These are phyloP conservation scores for Aphaenogaster ashmeadi DNA, from an alignment of 1,140 invertebrate genomes.

Conservation along the genomic window DNA sequence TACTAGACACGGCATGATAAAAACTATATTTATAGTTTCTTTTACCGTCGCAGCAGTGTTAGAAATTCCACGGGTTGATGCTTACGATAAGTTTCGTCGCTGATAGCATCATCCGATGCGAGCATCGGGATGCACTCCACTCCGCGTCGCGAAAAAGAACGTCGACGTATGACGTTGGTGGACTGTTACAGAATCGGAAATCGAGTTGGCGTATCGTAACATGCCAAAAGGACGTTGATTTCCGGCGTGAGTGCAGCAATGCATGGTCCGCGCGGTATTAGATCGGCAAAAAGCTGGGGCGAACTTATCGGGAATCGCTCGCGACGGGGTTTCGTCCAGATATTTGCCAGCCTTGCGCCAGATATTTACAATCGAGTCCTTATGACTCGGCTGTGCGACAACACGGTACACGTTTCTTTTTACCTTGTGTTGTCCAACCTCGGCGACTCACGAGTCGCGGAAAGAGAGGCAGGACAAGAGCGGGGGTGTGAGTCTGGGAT, in stretches of 20 bases:
- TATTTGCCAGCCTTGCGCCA: constrained; percentile 25
- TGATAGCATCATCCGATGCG: not conserved
- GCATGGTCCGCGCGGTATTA: not conserved
- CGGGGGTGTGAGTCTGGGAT: constrained; percentile 5
- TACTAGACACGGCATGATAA: no score
- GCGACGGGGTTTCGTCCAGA: constrained; percentile 15
- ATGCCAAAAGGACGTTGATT: constrained; percentile 39
- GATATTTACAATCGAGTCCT: constrained; percentile 34
- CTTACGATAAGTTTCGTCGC: not conserved
- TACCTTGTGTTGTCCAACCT: constrained; percentile 27
- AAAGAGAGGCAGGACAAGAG: constrained; percentile 48
- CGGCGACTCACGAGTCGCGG: constrained; percentile 17
- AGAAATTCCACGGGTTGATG: not conserved
- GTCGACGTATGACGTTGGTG: no score
- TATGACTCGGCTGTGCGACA: constrained; percentile 6
- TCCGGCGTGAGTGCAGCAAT: not conserved
- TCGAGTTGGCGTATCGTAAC: constrained; percentile 26
- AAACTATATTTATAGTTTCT: not conserved
- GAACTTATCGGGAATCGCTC: not conserved
- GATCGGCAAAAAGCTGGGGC: not conserved
- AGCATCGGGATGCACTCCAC: not conserved
- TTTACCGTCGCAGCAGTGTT: not conserved
- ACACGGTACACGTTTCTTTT: constrained; percentile 14
- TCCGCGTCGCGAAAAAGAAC: not conserved
- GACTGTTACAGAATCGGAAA: constrained; percentile 21